Conservation (phyloP, 2,888 invertebrate genomes). For the Lissocephala sabroskyi region DNA sequence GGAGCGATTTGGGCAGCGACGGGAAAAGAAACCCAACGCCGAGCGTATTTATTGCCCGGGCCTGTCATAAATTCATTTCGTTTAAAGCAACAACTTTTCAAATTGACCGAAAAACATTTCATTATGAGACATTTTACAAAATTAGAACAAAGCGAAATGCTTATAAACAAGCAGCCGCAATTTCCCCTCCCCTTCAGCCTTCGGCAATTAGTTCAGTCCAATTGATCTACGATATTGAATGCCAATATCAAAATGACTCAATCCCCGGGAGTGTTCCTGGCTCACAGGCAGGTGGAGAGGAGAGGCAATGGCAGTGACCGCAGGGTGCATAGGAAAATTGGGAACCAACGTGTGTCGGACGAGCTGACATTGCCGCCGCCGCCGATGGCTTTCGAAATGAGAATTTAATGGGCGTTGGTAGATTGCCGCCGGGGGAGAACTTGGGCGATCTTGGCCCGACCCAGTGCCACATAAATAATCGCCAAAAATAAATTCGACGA, state of each 20-base stretch:
- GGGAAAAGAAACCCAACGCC: too few species aligned
- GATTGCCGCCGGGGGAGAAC: slow-evolving; percentile 47
- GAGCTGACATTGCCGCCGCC: slow-evolving; percentile 8
- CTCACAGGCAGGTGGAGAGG: slow-evolving; percentile 15
- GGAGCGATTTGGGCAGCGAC: slow-evolving; percentile 11
- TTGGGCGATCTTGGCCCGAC: slow-evolving; percentile 4
- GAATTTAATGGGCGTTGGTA: slow-evolving; percentile 53
- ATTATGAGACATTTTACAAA: slow-evolving; percentile 48
- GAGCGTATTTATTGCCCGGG: slow-evolving; percentile 47
- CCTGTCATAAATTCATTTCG: slow-evolving; percentile 59
- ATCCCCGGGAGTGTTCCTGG: too few species aligned
- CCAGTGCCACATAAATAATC: slow-evolving; percentile 45
- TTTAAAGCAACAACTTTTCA: slow-evolving; percentile 51
- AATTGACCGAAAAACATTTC: slow-evolving; percentile 64
- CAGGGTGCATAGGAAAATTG: too few species aligned
- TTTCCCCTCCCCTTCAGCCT: slow-evolving; percentile 40
- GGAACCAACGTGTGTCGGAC: too few species aligned
- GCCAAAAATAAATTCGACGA: slow-evolving; percentile 53
- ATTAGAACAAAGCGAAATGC: slow-evolving; percentile 30
- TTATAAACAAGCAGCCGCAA: neutral
- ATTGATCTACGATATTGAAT: too few species aligned
- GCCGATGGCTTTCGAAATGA: slow-evolving; percentile 30
- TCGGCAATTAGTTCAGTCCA: slow-evolving; percentile 50
- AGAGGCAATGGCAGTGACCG: slow-evolving; percentile 1
- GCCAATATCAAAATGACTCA: too few species aligned